Evolutionary conservation across 2,888 invertebrate genomes (phyloP), one percentile per base, ranked within the genome.

Genomic region (Sphaerophoria rueppellii): DNA sequence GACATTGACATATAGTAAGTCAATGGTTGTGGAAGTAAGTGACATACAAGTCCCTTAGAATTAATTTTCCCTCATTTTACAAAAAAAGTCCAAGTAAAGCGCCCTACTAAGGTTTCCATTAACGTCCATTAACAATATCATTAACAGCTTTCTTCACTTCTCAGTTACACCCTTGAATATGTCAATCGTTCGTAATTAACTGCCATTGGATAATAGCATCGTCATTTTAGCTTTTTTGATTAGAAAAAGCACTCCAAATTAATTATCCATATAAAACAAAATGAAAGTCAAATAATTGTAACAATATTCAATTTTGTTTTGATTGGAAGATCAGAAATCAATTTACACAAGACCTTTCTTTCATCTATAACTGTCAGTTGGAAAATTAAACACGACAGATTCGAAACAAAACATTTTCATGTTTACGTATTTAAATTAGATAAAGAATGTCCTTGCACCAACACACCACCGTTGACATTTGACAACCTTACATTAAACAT

Each of bases 211-310:
- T 58, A 37, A 40, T 58, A 12, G 5, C 14, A 5, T 6, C 9
- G 2, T 12, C 37, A 60, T 40, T 24, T 60, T 12, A 5, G 24
- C 16, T 24, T 12, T 24, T 60, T 60, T 24, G 11, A 58, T 16
- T 2, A 14, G 37, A 58, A 16, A 60, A 12, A 43, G 40, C 40
- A 60, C 58, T 40, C 12, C 11, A 40, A 16, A 60, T 40, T 24
- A 60, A 60, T 60, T 40, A 52, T 52, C 6, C 32, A 40, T 35
- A 6, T 35, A 24, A 24, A 24, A 24, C 24, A 37, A 40, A 16
- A 37, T 60, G 60, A 60, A 60, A 60, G 43, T 43, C n/a, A 43
- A 60, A 24, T 60, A 11, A 6, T 2, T 12, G 12, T 60, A 43
- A 43, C 2, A 24, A 60, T 37, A 60, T 37, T 7, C 14, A 9